phyloP scores from a whole-genome alignment of 1,140 invertebrate species.

The Laupala kohalensis region DNA sequence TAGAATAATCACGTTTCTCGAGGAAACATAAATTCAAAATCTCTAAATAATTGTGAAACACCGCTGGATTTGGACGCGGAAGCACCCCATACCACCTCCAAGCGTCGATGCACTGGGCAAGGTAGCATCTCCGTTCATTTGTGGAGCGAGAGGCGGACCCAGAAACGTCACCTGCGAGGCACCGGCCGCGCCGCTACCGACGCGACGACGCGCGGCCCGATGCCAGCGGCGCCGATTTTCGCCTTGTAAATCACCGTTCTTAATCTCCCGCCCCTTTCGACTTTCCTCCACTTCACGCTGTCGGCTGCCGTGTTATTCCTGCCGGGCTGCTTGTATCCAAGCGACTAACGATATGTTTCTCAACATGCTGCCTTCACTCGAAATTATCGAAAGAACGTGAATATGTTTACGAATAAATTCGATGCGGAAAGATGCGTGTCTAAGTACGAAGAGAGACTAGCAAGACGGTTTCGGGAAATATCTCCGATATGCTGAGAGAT shows the following conservation, averaged over 20 bases:
- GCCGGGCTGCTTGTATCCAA: neutral
- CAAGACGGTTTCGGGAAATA: neutral
- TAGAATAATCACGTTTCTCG: no score
- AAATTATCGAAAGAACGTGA: neutral
- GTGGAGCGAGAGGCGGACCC: no score
- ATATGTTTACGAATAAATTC: neutral
- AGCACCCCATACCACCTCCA: no score
- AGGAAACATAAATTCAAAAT: no score
- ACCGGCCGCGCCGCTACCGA: neutral
- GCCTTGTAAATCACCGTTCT: neutral
- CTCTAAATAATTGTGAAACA: no score
- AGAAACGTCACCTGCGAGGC: no score
- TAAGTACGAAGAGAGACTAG: neutral
- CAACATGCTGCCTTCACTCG: neutral
- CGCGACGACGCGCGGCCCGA: no score
- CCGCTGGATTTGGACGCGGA: no score
- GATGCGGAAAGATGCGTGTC: neutral
- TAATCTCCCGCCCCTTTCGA: neutral
- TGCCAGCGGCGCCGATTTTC: neutral
- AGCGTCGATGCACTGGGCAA: neutral
- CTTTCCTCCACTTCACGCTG: neutral
- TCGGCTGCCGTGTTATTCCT: neutral
- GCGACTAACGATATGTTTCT: neutral
- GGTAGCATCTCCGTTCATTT: neutral
- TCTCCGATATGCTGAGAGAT: neutral